Evolutionary conservation across 2,797 vertebrate species (phyloP).

Genomic region (Gila robusta): DNA sequence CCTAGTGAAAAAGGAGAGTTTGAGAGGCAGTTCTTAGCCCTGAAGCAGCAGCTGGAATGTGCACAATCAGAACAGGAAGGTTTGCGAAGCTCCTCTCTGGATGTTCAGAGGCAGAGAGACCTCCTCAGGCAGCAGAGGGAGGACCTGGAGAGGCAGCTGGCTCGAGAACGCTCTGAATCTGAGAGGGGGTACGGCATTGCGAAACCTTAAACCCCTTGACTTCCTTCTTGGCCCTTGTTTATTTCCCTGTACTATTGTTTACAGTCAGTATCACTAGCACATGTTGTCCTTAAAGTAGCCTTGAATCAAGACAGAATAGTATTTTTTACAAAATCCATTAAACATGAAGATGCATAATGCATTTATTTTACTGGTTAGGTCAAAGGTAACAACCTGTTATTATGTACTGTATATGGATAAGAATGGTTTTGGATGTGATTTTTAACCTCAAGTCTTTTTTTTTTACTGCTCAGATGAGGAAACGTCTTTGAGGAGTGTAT

Average conservation of each 20-base stretch:
- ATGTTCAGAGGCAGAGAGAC: conserved; percentile 78
- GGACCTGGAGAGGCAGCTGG: conserved; percentile 76
- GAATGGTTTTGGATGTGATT: conserved; percentile 62
- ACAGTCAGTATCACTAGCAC: conserved; percentile 78
- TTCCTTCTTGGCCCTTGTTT: conserved; percentile 67
- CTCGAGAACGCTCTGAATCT: conserved; percentile 72
- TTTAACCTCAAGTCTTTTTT: conserved; percentile 64
- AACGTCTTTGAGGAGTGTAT: conserved; percentile 46
- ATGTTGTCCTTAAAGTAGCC: conserved; percentile 72
- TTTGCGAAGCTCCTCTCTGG: conserved; percentile 70
- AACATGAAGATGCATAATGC: conserved; percentile 46
- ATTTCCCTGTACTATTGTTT: conserved; percentile 72
- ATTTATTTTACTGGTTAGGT: conserved; percentile 39
- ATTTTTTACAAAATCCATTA: conserved; percentile 57
- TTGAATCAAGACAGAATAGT: conserved; percentile 69
- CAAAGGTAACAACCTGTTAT: conserved; percentile 6
- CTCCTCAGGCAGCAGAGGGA: conserved; percentile 78
- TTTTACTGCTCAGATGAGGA: conserved; percentile 61
- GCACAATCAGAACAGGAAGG: conserved; percentile 73
- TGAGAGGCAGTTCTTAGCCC: conserved; percentile 71
- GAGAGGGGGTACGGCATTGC: conserved; percentile 78
- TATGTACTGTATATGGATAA: conserved; percentile 23
- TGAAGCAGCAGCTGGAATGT: conserved; percentile 73
- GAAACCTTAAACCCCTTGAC: conserved; percentile 43
- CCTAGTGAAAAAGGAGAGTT: conserved; percentile 80